Base-by-base conservation (phyloP, 1,140 invertebrate species). In the Drosophila tani region DNA sequence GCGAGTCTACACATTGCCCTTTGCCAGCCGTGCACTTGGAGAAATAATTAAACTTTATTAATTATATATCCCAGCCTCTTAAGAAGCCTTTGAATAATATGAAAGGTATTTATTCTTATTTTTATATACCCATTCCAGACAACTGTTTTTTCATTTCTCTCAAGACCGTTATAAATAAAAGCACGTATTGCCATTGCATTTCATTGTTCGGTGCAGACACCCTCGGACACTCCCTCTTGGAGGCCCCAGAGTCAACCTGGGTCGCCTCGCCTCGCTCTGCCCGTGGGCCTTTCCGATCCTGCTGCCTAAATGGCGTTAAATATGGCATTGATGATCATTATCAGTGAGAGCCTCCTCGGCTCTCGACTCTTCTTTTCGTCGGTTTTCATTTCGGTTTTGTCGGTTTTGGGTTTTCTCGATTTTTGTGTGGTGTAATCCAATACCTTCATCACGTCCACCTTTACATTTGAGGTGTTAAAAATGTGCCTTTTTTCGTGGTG, bases 271-370 rank as follows among this genome's bases (percentile, higher is more conserved):
- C 9, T 38, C 29, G 38, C 38, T 66, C 40, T 12, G 24, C 40
- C 51, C 24, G 19, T 17, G 7, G 24, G 35, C 64, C 43, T 47
- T 51, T 57, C 65, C 75, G 63, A 82, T 70, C 66, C 69, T 79
- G 82, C 51, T 75, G 79, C 79, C 75, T 85, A 85, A 85, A 85
- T 87, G 82, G 82, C 83, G 82, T 85, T 85, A 85, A 85, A 85
- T 85, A 87, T 82, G 82, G 82, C 82, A 86, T 68, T 87, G 83
- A 85, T 87, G 82, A 85, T 85, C 82, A 87, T 85, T 87, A 85
- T 85, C 82, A 49, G 58, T 51, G 68, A 69, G 76, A 67, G 82
- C 76, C 53, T 47, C 59, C 53, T 38, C n/a, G 38, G 38, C 43
- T 51, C 46, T 58, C 9, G 9, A 5, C 24, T 17, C 35, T 7